These are phyloP conservation scores for Papilio polytes DNA, from an alignment of 1,140 invertebrate genomes.

Conservation along the genomic window DNA sequence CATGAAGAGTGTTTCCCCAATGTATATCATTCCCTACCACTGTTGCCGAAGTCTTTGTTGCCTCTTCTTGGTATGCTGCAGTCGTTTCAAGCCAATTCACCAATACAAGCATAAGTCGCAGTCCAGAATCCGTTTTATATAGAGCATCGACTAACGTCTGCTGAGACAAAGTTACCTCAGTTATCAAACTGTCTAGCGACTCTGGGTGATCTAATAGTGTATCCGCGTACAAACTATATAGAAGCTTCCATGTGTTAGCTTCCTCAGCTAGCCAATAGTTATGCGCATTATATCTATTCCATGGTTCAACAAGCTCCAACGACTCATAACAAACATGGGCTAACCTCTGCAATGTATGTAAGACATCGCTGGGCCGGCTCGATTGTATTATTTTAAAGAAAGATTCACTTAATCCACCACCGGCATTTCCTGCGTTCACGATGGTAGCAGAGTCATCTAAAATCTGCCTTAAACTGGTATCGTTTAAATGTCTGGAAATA, in stretches of 20 bases:
- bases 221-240: constrained; percentile 92
- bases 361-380: constrained; percentile 70
- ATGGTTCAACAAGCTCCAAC: constrained; percentile 75
- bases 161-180: constrained; percentile 79
- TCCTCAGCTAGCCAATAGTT: constrained; percentile 90
- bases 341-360: constrained; percentile 79
- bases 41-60: constrained; percentile 87
- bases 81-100: constrained; percentile 97
- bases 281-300: constrained; percentile 84
- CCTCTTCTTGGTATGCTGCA: constrained; percentile 88
- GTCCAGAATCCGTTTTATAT: constrained; percentile 85
- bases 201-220: constrained; percentile 84
- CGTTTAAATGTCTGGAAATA: constrained; percentile 76
- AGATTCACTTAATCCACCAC: constrained; percentile 69
- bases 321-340: constrained; percentile 78
- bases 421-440: constrained; percentile 62
- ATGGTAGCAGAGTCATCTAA: constrained; percentile 75
- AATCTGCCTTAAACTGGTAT: constrained; percentile 76
- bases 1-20: constrained; percentile 96
- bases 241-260: constrained; percentile 93
- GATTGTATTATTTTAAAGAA: constrained; percentile 80
- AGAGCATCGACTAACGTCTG: constrained; percentile 73
- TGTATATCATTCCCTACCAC: constrained; percentile 89
- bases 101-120: constrained; percentile 92
- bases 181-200: constrained; percentile 78